phyloP scores from a whole-genome alignment of 2,888 invertebrate species.

The Cloeon dipterum region DNA sequence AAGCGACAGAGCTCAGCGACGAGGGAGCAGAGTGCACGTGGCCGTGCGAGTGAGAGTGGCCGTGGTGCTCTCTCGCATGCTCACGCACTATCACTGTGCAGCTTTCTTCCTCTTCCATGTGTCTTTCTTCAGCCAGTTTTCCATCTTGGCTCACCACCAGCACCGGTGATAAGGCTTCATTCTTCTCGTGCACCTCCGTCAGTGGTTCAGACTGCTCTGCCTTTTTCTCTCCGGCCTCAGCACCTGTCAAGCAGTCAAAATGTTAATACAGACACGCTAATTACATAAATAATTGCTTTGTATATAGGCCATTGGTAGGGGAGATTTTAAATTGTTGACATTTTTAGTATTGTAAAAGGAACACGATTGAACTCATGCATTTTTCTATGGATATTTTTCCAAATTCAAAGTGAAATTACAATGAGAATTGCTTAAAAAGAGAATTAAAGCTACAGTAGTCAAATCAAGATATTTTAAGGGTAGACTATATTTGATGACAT shows the following conservation, averaged over 20 bases:
- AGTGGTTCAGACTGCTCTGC: background rate
- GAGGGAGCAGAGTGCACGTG: conserved; percentile 71
- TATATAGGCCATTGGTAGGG: too few species aligned
- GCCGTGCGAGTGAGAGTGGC: conserved; percentile 68
- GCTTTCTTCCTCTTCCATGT: conserved; percentile 7
- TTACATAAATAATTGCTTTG: too few species aligned
- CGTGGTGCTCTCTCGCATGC: conserved; percentile 55
- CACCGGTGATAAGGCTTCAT: background rate
- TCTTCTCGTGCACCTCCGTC: background rate
- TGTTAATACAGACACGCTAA: too few species aligned
- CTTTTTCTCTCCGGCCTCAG: background rate
- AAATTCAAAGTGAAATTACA: too few species aligned
- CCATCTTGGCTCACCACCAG: background rate
- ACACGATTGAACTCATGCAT: too few species aligned
- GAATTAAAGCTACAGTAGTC: too few species aligned
- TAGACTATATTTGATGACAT: too few species aligned
- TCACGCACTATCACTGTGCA: conserved; percentile 19
- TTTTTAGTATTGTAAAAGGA: too few species aligned
- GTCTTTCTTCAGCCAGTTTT: conserved; percentile 1
- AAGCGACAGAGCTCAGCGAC: conserved; percentile 67
- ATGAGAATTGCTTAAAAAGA: too few species aligned
- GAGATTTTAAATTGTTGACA: too few species aligned
- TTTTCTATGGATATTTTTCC: too few species aligned
- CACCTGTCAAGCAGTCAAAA: background rate
- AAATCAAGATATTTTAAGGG: too few species aligned